phyloP scores from a whole-genome alignment of 1,140 invertebrate species.

The Matsumurasca onukii region DNA sequence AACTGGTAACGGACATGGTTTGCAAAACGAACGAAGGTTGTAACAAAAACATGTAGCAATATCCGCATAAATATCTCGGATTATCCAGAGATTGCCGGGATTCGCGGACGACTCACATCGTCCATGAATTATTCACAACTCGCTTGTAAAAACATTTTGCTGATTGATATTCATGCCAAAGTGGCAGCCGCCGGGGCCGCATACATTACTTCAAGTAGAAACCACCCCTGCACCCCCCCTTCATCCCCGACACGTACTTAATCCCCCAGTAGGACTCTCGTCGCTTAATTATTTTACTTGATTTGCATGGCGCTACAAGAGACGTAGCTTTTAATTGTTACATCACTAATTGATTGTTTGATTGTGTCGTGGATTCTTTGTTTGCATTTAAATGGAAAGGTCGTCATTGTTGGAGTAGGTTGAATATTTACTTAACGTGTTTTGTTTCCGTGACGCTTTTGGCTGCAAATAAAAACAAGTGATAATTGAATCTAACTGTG shows the following conservation, averaged over 20 bases:
- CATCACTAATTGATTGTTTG: constrained; percentile 17
- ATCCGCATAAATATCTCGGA: constrained; percentile 11
- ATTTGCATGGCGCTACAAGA: constrained; percentile 15
- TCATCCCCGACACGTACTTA: not conserved
- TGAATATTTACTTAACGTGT: too few relatives aligned
- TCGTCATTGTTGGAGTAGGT: too few relatives aligned
- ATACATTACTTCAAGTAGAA: constrained; percentile 21
- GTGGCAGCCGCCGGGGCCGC: constrained; percentile 19
- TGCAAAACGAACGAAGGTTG: not conserved
- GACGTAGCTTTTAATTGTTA: constrained; percentile 17
- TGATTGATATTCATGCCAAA: constrained; percentile 27
- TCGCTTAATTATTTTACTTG: constrained; percentile 13
- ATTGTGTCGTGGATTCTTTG: constrained; percentile 6
- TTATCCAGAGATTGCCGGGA: constrained; percentile 10
- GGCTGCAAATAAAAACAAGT: too few relatives aligned
- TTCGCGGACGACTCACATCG: constrained; percentile 1
- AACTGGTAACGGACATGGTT: too few relatives aligned
- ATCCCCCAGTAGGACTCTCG: not conserved
- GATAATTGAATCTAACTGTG: too few relatives aligned
- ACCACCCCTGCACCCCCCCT: not conserved
- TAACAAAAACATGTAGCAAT: constrained; percentile 21
- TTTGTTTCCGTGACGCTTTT: too few relatives aligned
- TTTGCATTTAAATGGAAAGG: constrained; percentile 1
- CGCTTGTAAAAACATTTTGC: constrained; percentile 26
- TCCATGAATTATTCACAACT: constrained; percentile 10